Conservation (phyloP, 1,140 invertebrate species). For the Dreissena rostriformis region DNA sequence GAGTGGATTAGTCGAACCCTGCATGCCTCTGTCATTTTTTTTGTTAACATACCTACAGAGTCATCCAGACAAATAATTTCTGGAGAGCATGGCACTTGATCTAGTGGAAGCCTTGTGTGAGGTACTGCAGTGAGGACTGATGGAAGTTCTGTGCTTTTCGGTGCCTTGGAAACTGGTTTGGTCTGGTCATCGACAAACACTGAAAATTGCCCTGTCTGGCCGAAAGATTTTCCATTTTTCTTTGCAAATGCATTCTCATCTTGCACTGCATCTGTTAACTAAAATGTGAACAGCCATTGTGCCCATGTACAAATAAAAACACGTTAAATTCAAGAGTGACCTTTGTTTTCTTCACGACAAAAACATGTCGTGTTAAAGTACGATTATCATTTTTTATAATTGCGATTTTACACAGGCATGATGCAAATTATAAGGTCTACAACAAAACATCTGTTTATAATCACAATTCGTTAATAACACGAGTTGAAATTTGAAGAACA, state of each 20-base stretch:
- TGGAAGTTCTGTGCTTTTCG: slow-evolving; percentile 35
- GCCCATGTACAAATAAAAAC: background rate
- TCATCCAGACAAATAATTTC: slow-evolving; percentile 56
- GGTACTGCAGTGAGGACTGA: slow-evolving; percentile 59
- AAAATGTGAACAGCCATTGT: too few species aligned
- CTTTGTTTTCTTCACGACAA: background rate
- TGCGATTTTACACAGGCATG: too few species aligned
- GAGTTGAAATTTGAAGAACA: too few species aligned
- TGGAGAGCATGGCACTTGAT: slow-evolving; percentile 44
- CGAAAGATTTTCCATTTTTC: slow-evolving; percentile 61
- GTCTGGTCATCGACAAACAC: slow-evolving; percentile 70
- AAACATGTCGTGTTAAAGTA: too few species aligned
- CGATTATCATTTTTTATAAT: too few species aligned
- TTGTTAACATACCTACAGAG: slow-evolving; percentile 44
- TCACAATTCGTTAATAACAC: too few species aligned
- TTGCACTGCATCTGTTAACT: slow-evolving; percentile 16
- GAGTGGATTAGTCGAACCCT: too few species aligned
- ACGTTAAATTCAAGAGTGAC: background rate
- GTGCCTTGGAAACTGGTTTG: slow-evolving; percentile 47
- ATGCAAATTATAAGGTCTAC: too few species aligned
- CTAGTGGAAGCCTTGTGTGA: slow-evolving; percentile 51
- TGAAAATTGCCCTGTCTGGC: slow-evolving; percentile 60
- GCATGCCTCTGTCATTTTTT: background rate
- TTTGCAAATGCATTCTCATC: slow-evolving; percentile 69
- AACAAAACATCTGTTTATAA: too few species aligned